Base-by-base conservation (phyloP, 2,888 invertebrate species). In the Teleogryllus oceanicus region DNA sequence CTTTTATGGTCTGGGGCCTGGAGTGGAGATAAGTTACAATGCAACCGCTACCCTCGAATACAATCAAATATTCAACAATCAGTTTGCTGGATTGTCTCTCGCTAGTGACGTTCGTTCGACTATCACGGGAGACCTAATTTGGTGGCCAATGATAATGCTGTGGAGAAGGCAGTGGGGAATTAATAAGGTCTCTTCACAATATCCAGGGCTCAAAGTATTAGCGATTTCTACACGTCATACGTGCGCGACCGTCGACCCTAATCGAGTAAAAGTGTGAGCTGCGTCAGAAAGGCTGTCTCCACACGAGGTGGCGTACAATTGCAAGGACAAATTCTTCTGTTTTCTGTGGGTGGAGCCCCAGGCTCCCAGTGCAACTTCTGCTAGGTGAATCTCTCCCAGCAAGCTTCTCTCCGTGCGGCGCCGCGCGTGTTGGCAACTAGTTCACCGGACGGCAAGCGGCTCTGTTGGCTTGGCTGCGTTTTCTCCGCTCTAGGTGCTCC, bases 171-270 rank as follows among this genome's bases (percentile, higher is more conserved):
- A 49, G 98, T 99, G 49, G 93, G 94, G 79, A 95, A 96, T n/a
- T 84, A 99, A 99, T 74, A 98, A 99, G 89, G 99, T 90, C 91
- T 99, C 85, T 99, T 99, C 90, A 99, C 99, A 90, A 99, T 99
- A 87, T 98, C 98, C 84, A 97, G 97, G 85, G 99, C 88, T 99
- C 98, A 98, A 84, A 99, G 99, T 89, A 99, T 99, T 99, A n/a
- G 99, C 99, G 98, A 99, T 88, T 99, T 99, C 88, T 99, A 97
- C 89, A 94, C 98, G 99, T 90, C 96, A 98, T 89, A 99, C 99
- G 81, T 99, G 99, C 90, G 98, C 99, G 89, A 99, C 99, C 80
- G 99, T 99, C 83, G 99, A 99, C 88, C 93, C 98, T 82, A 99
- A 99, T 89, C 99, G 99, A 84, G 99, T 99, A n/a, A n/a, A n/a